Base-by-base conservation (phyloP, 2,888 invertebrate species). In the Metalampra italica region DNA sequence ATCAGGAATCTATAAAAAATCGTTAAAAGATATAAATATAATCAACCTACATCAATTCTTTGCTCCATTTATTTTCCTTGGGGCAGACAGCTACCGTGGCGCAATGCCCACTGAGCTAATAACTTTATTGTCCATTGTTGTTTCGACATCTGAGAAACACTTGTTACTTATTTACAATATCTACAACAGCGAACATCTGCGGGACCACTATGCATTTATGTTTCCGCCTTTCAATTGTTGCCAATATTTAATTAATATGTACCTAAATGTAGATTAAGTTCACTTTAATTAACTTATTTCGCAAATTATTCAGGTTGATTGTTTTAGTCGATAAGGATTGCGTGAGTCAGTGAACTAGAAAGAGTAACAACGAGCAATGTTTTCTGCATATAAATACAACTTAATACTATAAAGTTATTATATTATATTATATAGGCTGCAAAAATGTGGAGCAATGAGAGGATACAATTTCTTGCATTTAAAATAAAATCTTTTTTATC, bases 71-170 rank as follows among this genome's bases (percentile, higher is more conserved):
- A 22, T 22, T 22, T 22, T 22, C 22, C 22, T 22, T 22, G 22
- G 2, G 22, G 22, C 5, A n/a, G n/a, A 34, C 32, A 29, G 42
- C 38, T 30, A 15, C 43, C 39, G 29, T 51, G 51, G 47, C 45
- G 60, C 56, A 62, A 65, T 55, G 41, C 41, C 48, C 46, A 51
- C 47, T 50, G 50, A 58, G 53, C 59, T 57, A 58, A 61, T 61
- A 60, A 59, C 57, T 60, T 56, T 56, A 56, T 54, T 54, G 55
- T 50, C 57, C 52, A 60, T 62, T 60, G 60, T 60, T 53, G 51
- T 54, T 57, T 65, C 68, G 58, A 64, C 63, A 71, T 56, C 55
- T 59, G 60, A 60, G 64, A 66, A 64, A 64, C 62, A 64, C 52
- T 58, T 40, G 11, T 43, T 52, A 56, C 53, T 54, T 56, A 56